These are phyloP conservation scores for Ichneumon xanthorius DNA, from an alignment of 2,888 invertebrate genomes.

Conservation along the genomic window DNA sequence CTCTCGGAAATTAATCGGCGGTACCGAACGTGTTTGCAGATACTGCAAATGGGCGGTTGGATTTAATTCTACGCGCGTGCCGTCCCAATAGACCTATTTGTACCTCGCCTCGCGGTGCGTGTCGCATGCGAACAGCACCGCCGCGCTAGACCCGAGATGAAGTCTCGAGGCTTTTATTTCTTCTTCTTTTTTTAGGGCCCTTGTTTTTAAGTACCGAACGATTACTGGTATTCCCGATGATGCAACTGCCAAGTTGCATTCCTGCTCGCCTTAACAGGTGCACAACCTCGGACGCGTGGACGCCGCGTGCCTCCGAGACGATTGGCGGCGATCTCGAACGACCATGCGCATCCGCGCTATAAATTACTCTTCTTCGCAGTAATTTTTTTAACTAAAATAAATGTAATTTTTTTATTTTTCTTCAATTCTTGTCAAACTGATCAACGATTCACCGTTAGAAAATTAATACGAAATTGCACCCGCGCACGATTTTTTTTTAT, in stretches of 20 bases:
- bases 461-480: background rate
- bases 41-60: conserved; percentile 49
- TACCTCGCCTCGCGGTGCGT: conserved; percentile 52
- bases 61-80: conserved; percentile 56
- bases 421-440: background rate
- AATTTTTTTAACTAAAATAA: background rate
- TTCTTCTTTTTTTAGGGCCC: conserved; percentile 1
- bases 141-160: conserved; percentile 35
- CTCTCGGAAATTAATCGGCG: conserved; percentile 43
- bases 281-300: conserved; percentile 21
- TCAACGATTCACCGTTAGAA: background rate
- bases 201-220: conserved; percentile 18
- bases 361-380: conserved; percentile 20
- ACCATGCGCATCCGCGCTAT: conserved; percentile 42
- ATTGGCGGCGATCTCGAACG: conserved; percentile 12
- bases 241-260: conserved; percentile 50
- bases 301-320: conserved; percentile 41
- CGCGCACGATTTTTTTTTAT: background rate
- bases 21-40: conserved; percentile 60
- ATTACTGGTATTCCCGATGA: conserved; percentile 23
- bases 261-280: conserved; percentile 57
- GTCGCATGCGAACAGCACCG: conserved; percentile 44
- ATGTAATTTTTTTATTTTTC: background rate
- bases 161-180: conserved; percentile 24
- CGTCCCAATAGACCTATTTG: conserved; percentile 57